Base-by-base conservation (phyloP, 1,140 invertebrate species). In the Lutraria rhynchaena region DNA sequence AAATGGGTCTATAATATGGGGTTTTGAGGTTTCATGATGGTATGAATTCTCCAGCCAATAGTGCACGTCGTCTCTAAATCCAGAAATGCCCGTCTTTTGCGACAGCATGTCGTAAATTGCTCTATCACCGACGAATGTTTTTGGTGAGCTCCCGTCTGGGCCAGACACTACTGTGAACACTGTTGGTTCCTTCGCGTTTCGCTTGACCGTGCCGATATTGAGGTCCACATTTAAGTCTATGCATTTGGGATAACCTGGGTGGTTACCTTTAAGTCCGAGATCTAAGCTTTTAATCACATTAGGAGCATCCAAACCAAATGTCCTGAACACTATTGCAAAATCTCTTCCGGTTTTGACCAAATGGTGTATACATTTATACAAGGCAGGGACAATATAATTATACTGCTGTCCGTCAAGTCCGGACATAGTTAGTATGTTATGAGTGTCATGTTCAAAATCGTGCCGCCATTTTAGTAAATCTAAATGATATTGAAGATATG, bases 371-470 rank as follows among this genome's bases (percentile, higher is more conserved):
- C 90, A 80, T 46, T 86, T 86, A 70, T 90, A 91, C 22, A 92
- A 85, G 11, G 90, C 87, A 0, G 90, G 90, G 3, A 92, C 81
- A 31, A 92, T 87, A 77, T 92, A 92, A 82, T 92, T 90, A 76
- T 91, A 92, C 11, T 70, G 87, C 35, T 86, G 86, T 9, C 87
- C 87, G 44, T 89, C 86, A 27, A 74, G 67, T 0, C 90, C 90
- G 0, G 51, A 63, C 89, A 91, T 90, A 1, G 89, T 89, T n/a
- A 90, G 57, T 33, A 58, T 44, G 19, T 82, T 41, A 19, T 83
- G 74, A 0, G 61, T 57, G 0, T 74, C 57, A 19, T 57, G 27
- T 7, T 78, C 81, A 15, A 65, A 60, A 2, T 60, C 57, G 53
- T 88, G 76, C 13, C 75, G n/a, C 90, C 90, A 91, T 67, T 75